Conservation (phyloP, 2,888 invertebrate species). For the Drymonia ruficornis region DNA sequence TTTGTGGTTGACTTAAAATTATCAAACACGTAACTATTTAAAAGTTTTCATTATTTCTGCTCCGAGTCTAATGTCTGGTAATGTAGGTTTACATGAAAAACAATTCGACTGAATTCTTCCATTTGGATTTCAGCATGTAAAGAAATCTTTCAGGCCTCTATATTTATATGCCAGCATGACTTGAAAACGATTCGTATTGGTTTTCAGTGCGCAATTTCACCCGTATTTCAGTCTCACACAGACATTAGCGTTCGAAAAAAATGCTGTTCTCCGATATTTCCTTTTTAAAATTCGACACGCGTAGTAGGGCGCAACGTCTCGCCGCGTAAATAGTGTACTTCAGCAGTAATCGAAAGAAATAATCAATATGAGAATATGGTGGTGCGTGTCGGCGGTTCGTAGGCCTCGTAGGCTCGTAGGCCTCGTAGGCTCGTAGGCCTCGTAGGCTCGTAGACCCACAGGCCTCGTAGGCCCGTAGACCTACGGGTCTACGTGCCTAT, state of each 20-base stretch:
- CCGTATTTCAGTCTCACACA: constrained; percentile 17
- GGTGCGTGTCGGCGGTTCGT: constrained; percentile 24
- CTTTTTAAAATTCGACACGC: constrained; percentile 43
- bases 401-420: too few species aligned
- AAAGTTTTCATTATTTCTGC: too few species aligned
- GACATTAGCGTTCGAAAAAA: constrained; percentile 26
- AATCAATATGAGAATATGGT: constrained; percentile 40
- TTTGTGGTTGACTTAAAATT: constrained; percentile 12
- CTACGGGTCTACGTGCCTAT: too few species aligned
- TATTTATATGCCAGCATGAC: constrained; percentile 5
- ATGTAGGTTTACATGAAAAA: not conserved
- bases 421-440: too few species aligned
- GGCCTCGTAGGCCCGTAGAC: too few species aligned
- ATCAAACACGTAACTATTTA: not conserved
- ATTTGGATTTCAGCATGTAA: not conserved
- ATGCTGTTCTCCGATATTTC: constrained; percentile 33
- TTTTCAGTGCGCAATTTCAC: constrained; percentile 21
- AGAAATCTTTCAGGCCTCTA: not conserved
- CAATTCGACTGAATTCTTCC: not conserved
- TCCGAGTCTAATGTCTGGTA: too few species aligned
- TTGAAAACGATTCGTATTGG: constrained; percentile 8
- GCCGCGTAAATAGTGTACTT: constrained; percentile 26
- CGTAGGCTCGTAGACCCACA: not conserved
- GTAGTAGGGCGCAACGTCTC: constrained; percentile 20
- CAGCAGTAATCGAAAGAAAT: constrained; percentile 32